phyloP scores from a whole-genome alignment of 2,888 invertebrate genomes.

The Trissoscelio sp. region DNA sequence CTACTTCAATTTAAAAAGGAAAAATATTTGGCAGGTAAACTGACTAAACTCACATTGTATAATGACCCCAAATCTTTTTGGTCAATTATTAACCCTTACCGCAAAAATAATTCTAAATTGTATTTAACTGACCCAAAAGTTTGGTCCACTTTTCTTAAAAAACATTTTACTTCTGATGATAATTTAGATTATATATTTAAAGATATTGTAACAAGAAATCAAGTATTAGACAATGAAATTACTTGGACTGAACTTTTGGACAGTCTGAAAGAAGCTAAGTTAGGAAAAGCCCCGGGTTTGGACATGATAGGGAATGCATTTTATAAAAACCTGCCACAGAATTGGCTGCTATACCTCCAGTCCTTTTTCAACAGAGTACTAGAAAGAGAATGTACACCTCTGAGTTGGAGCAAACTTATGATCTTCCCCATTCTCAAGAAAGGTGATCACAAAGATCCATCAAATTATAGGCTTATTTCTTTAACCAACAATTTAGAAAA shows the following conservation, averaged over 20 bases:
- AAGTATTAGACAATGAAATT: not conserved
- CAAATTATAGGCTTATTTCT: slow-evolving; percentile 22
- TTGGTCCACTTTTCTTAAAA: not conserved
- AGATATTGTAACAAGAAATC: not conserved
- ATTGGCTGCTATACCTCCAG: not conserved
- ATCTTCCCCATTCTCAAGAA: not conserved
- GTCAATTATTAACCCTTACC: not conserved
- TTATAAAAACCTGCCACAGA: slow-evolving; percentile 11
- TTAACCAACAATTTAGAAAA: slow-evolving; percentile 15
- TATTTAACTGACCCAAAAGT: no score
- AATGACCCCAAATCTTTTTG: no score
- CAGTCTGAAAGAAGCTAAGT: slow-evolving; percentile 1
- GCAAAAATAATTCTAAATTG: no score
- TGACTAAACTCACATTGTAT: no score
- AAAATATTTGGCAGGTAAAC: no score
- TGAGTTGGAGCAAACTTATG: slow-evolving; percentile 19
- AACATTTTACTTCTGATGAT: not conserved
- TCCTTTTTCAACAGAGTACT: slow-evolving; percentile 13
- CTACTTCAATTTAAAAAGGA: not conserved
- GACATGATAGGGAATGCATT: not conserved
- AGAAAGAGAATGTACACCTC: not conserved
- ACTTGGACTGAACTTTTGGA: not conserved
- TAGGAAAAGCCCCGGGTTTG: slow-evolving; percentile 4
- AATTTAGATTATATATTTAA: not conserved
- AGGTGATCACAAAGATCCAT: not conserved